Evolutionary conservation across 2,113 vertebrate genomes (phyloP).

Genomic region (Marcusenius ussheri): DNA sequence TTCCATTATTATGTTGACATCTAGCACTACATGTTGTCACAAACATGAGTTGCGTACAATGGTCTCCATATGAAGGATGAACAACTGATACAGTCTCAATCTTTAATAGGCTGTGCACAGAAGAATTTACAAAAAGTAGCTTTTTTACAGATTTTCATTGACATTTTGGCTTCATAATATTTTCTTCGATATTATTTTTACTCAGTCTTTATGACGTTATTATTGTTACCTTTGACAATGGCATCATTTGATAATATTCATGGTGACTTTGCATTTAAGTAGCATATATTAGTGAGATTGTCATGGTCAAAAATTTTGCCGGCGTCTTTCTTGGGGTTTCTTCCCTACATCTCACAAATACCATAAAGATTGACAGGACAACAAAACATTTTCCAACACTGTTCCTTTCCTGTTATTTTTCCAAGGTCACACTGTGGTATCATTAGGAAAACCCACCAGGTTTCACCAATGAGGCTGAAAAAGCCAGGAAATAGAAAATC

Average conservation of each 20-base stretch:
- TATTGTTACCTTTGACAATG: conserved; percentile 7
- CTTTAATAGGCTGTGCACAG: conserved; percentile 22
- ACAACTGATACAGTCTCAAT: conserved; percentile 10
- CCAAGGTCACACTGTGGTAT: neutral
- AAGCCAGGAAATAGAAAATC: neutral
- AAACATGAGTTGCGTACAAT: neutral
- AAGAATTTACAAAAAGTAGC: conserved; percentile 20
- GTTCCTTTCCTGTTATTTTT: neutral
- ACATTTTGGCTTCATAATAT: conserved; percentile 20
- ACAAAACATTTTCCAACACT: neutral
- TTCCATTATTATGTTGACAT: neutral
- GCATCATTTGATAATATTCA: neutral
- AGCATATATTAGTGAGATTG: conserved; percentile 14
- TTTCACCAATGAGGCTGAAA: neutral
- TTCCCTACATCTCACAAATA: neutral
- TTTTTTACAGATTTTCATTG: conserved; percentile 13
- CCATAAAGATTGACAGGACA: neutral
- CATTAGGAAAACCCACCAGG: neutral
- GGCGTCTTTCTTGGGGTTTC: neutral
- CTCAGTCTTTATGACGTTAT: conserved; percentile 12
- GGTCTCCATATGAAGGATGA: neutral
- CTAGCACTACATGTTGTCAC: neutral
- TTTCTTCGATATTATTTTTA: conserved; percentile 11
- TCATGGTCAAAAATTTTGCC: neutral
- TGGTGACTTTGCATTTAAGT: conserved; percentile 14